Conservation (phyloP, 64 coral and sea anemone genomes). For the Montipora capricornis region DNA sequence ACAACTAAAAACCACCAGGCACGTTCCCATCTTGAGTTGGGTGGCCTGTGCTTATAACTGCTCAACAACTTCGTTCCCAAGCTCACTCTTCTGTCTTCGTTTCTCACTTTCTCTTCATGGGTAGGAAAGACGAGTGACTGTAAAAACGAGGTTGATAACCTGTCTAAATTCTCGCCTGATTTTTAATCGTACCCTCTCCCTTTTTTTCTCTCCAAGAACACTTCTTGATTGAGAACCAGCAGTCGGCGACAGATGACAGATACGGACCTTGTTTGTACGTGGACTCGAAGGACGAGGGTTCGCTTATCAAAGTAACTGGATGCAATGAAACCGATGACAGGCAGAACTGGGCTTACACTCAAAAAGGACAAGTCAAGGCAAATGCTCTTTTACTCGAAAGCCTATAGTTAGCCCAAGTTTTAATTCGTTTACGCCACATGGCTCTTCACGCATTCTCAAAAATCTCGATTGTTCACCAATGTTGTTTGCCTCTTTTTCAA, state of each 20-base stretch:
- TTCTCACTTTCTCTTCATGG: no score
- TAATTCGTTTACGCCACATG: background rate
- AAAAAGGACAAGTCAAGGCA: constrained; percentile 91
- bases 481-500: no score
- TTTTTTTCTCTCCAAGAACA: constrained; percentile 41
- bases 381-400: background rate
- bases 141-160: no score
- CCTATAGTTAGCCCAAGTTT: no score
- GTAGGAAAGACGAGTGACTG: no score
- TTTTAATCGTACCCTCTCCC: background rate
- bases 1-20: no score
- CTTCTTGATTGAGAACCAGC: constrained; percentile 96
- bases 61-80: no score
- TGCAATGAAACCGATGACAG: constrained; percentile 89
- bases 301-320: constrained; percentile 81
- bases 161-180: no score
- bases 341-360: constrained; percentile 86
- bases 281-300: constrained; percentile 77
- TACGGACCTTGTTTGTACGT: constrained; percentile 89
- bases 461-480: background rate
- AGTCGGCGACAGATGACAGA: constrained; percentile 80
- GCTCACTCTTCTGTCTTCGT: no score
- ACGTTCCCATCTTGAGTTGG: no score
- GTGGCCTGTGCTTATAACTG: no score
- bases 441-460: background rate